phyloP scores from a whole-genome alignment of 1,140 invertebrate species.

The Tyrophagus putrescentiae region DNA sequence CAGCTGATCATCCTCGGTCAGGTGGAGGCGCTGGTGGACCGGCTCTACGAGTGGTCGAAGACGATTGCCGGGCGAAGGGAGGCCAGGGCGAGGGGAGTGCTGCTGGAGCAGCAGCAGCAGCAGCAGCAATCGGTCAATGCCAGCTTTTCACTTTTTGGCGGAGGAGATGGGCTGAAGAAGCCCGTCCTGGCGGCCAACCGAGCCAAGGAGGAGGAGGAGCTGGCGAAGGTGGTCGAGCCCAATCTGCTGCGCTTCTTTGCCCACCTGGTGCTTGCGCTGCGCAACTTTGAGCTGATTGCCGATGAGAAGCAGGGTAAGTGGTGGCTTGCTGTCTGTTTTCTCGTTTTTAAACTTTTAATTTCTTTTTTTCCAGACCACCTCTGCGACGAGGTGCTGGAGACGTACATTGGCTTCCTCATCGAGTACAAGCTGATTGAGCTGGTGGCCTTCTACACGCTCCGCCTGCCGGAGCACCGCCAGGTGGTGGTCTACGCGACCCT shows the following conservation, averaged over 20 bases:
- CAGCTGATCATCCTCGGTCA: slow-evolving; percentile 60
- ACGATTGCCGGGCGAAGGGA: neutral
- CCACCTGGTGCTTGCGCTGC: slow-evolving; percentile 66
- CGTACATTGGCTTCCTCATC: slow-evolving; percentile 52
- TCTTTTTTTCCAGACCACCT: slow-evolving; percentile 40
- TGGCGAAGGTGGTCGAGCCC: slow-evolving; percentile 31
- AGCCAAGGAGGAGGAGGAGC: neutral
- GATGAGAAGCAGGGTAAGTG: neutral
- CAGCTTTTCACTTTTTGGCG: neutral
- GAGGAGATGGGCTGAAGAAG: too few species aligned
- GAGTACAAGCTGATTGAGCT: slow-evolving; percentile 54
- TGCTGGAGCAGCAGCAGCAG: too few species aligned
- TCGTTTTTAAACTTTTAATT: slow-evolving; percentile 27
- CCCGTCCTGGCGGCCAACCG: too few species aligned
- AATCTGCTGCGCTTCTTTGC: slow-evolving; percentile 50
- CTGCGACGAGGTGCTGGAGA: slow-evolving; percentile 54
- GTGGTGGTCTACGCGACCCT: slow-evolving; percentile 59
- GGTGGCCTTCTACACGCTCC: slow-evolving; percentile 66
- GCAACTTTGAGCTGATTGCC: slow-evolving; percentile 50
- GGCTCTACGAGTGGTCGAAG: slow-evolving; percentile 23
- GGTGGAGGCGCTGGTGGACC: slow-evolving; percentile 34
- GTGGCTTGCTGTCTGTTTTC: neutral
- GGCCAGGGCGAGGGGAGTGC: too few species aligned
- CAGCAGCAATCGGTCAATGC: neutral
- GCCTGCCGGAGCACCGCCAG: slow-evolving; percentile 52